Conservation (phyloP, 1,140 invertebrate genomes). For the Psilanteris sp. region DNA sequence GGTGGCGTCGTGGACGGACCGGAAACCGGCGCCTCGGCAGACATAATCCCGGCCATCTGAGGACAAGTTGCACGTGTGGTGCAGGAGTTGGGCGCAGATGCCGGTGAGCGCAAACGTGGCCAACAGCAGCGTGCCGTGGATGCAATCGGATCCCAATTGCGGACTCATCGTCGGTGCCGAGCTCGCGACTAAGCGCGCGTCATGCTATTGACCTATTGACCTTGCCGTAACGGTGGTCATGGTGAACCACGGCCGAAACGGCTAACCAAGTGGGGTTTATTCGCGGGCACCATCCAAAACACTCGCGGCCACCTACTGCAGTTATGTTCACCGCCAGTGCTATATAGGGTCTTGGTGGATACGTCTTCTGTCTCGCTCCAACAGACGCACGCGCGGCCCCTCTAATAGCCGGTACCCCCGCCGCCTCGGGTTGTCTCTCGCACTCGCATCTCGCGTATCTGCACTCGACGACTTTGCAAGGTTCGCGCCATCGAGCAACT, state of each 20-base stretch:
- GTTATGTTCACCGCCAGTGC: slow-evolving; percentile 10
- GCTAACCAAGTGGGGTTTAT: too few relatives aligned
- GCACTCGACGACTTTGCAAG: slow-evolving; percentile 26
- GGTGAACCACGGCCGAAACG: too few relatives aligned
- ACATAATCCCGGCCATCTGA: slow-evolving; percentile 67
- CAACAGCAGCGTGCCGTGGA: slow-evolving; percentile 15
- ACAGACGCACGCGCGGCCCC: too few relatives aligned
- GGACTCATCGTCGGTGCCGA: slow-evolving; percentile 21
- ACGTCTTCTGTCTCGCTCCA: too few relatives aligned
- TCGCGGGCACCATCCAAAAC: not conserved
- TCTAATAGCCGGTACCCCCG: too few relatives aligned
- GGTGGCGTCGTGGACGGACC: slow-evolving; percentile 58
- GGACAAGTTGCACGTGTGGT: slow-evolving; percentile 64
- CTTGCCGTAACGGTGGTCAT: too few relatives aligned
- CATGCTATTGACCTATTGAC: too few relatives aligned
- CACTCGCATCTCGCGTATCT: slow-evolving; percentile 21
- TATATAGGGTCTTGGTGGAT: too few relatives aligned
- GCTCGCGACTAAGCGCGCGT: too few relatives aligned
- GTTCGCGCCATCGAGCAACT: slow-evolving; percentile 13
- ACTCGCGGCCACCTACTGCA: slow-evolving; percentile 6
- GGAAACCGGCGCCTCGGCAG: slow-evolving; percentile 67
- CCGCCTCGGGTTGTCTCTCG: slow-evolving; percentile 23
- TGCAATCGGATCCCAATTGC: slow-evolving; percentile 4
- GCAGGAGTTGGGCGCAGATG: slow-evolving; percentile 7
- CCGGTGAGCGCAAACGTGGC: slow-evolving; percentile 14